Evolutionary conservation across 37 sponge, comb jelly and placozoan species (phyloP).

Genomic region (Hexactinellida sp.): DNA sequence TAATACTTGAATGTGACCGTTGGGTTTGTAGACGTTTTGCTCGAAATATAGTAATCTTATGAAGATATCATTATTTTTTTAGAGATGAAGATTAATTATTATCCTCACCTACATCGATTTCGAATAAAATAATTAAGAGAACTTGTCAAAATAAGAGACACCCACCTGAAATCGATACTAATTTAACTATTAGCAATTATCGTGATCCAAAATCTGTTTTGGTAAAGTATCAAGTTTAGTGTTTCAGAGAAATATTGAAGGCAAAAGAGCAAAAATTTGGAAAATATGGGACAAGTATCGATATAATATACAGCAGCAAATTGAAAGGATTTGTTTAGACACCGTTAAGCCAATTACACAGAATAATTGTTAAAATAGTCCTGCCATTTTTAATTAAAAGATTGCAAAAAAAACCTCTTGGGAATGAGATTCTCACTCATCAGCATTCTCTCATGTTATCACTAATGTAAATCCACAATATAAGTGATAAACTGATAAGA

Average conservation of each 20-base stretch:
- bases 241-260: not conserved
- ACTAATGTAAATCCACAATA: not conserved
- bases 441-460: not conserved
- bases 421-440: not conserved
- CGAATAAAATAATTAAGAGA: not conserved
- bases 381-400: not conserved
- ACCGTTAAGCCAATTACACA: not conserved
- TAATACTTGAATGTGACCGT: too few relatives aligned
- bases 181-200: not conserved
- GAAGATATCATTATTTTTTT: too few relatives aligned
- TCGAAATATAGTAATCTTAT: too few relatives aligned
- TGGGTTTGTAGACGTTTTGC: too few relatives aligned
- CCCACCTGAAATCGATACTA: not conserved
- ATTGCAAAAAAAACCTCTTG: not conserved
- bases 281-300: not conserved
- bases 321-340: not conserved
- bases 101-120: not conserved
- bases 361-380: not conserved
- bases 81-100: not conserved
- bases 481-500: not conserved
- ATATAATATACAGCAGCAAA: not conserved
- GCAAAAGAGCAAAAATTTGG: not conserved
- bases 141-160: not conserved
- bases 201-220: not conserved
- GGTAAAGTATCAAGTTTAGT: not conserved